phyloP scores from a whole-genome alignment of 2,888 invertebrate genomes.

The Patella ulyssiponensis region DNA sequence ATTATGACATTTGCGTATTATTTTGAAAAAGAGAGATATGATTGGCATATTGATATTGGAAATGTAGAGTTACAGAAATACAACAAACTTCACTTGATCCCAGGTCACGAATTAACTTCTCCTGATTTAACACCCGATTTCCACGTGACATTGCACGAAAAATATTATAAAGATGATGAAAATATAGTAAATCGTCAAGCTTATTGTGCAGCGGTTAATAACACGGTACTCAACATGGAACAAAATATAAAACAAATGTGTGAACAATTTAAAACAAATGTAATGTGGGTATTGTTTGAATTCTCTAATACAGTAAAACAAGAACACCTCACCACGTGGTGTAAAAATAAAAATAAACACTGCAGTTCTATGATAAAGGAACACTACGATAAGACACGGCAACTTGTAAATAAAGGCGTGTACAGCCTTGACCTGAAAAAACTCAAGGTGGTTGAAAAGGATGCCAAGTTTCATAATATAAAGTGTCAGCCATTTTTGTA shows the following conservation, averaged over 20 bases:
- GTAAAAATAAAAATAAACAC: neutral
- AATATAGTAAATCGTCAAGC: neutral
- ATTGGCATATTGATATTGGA: neutral
- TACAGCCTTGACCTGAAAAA: conserved; percentile 3
- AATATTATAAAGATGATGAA: neutral
- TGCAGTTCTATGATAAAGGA: neutral
- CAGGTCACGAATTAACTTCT: neutral
- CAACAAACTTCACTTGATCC: neutral
- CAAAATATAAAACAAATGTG: neutral
- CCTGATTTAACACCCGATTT: neutral
- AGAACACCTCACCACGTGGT: neutral
- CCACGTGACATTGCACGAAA: neutral
- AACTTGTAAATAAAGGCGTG: neutral
- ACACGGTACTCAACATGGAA: neutral
- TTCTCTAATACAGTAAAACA: neutral
- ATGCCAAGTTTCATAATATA: neutral
- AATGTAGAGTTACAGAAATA: neutral
- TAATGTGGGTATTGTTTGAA: neutral
- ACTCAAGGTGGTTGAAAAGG: neutral
- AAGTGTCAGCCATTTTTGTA: neutral
- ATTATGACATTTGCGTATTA: neutral
- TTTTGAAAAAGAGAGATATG: neutral
- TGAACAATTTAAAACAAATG: neutral
- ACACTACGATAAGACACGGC: neutral
- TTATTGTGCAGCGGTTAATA: neutral